Evolutionary conservation across 2,113 vertebrate genomes (phyloP).

Genomic region (Grammomys surdaster): DNA sequence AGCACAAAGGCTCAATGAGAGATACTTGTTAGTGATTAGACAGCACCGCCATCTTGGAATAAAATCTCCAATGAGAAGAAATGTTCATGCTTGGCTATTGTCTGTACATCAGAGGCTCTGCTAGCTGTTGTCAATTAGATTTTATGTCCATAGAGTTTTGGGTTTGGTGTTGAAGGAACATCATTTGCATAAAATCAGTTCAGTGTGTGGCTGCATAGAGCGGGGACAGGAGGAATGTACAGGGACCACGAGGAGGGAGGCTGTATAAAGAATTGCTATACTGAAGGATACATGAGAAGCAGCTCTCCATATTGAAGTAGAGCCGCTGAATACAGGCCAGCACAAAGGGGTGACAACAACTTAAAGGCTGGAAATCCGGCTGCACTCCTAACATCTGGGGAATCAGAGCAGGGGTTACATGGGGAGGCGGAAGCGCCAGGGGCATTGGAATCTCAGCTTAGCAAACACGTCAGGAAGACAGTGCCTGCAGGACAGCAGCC

Average conservation of each 20-base stretch:
- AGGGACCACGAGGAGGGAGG: background rate
- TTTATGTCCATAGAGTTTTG: background rate
- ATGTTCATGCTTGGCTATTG: background rate
- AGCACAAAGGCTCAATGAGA: background rate
- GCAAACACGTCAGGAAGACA: conserved; percentile 66
- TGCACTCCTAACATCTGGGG: background rate
- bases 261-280: background rate
- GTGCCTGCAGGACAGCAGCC: conserved; percentile 36
- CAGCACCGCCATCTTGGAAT: background rate
- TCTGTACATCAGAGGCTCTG: background rate
- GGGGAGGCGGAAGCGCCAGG: background rate
- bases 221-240: background rate
- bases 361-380: background rate
- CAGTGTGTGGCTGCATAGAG: background rate
- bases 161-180: background rate
- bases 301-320: conserved; percentile 2
- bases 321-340: background rate
- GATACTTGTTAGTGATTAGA: background rate
- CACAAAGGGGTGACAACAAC: background rate
- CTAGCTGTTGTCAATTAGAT: background rate
- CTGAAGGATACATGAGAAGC: background rate
- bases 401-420: conserved; percentile 29
- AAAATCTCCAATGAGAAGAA: background rate
- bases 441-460: conserved; percentile 53
- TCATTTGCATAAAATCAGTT: background rate